Conservation (phyloP, 1,140 invertebrate genomes). For the Babylonia areolata region DNA sequence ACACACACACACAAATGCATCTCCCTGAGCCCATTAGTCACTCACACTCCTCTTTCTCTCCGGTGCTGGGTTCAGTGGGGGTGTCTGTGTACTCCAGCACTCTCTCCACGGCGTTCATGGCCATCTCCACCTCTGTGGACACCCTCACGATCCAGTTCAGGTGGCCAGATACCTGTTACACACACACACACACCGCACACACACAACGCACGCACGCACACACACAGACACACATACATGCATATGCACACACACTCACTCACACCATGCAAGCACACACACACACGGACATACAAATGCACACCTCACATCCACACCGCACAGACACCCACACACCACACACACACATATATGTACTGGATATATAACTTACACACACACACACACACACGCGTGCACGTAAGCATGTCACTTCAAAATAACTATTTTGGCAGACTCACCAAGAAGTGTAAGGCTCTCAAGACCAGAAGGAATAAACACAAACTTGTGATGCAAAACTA, state of each 20-base stretch:
- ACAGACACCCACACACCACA: neutral
- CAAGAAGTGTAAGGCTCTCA: too few species aligned
- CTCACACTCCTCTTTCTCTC: constrained; percentile 8
- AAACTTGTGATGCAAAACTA: too few species aligned
- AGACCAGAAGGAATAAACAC: too few species aligned
- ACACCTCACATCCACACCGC: neutral
- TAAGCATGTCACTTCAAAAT: too few species aligned
- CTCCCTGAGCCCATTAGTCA: neutral
- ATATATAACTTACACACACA: too few species aligned
- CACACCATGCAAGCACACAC: neutral
- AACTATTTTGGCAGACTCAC: too few species aligned
- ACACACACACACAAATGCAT: neutral
- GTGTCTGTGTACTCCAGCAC: constrained; percentile 91
- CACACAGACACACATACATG: constrained; percentile 73
- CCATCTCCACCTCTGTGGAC: constrained; percentile 96
- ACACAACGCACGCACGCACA: constrained; percentile 87
- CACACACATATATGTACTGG: constrained; percentile 44
- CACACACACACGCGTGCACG: neutral
- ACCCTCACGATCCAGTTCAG: constrained; percentile 96
- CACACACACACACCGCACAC: neutral
- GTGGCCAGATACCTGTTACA: constrained; percentile 86
- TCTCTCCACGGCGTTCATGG: constrained; percentile 97
- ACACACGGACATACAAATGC: neutral
- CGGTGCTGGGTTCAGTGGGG: constrained; percentile 14
- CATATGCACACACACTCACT: neutral